These are phyloP conservation scores for Atherinosoma microstoma DNA, from an alignment of 2,797 vertebrate genomes.

Conservation along the genomic window DNA sequence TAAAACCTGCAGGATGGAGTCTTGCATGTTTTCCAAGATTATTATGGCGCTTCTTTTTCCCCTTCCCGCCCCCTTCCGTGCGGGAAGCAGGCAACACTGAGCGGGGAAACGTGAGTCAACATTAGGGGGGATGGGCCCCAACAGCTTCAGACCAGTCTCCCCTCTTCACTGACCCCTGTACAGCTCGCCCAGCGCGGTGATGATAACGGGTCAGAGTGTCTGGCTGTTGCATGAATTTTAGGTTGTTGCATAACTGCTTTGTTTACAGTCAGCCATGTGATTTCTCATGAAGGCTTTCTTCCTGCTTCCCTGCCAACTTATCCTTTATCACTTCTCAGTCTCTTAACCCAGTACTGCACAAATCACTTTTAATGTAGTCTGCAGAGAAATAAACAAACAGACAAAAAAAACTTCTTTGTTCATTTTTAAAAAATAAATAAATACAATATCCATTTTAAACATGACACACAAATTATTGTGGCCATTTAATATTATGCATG, in stretches of 20 bases:
- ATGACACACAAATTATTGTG: background rate
- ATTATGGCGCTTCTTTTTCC: constrained; percentile 69
- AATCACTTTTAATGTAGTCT: constrained; percentile 3
- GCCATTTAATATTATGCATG: background rate
- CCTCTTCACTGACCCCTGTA: constrained; percentile 50
- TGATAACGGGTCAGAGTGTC: constrained; percentile 53
- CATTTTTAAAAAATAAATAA: too few relatives aligned
- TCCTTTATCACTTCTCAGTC: constrained; percentile 20
- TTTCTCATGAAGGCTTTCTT: constrained; percentile 51
- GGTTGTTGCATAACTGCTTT: constrained; percentile 78
- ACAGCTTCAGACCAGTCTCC: constrained; percentile 24
- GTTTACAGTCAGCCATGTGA: constrained; percentile 79
- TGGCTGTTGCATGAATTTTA: constrained; percentile 49
- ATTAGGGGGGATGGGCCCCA: constrained; percentile 72
- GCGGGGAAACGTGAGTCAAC: constrained; percentile 79
- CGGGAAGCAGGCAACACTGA: constrained; percentile 72
- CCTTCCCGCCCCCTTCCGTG: constrained; percentile 75
- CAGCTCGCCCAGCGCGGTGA: constrained; percentile 27
- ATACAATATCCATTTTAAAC: background rate
- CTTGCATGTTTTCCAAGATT: constrained; percentile 51
- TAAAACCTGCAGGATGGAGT: constrained; percentile 29
- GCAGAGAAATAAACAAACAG: background rate
- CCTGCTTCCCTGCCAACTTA: constrained; percentile 32
- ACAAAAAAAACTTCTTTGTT: too few relatives aligned
- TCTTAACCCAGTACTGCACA: constrained; percentile 13